A percentile compares a stretch with the other conserved stretches of the same genome.
Evolutionary conservation across 2,888 invertebrate genomes (phyloP).

Genomic region (Chrysopilus asiliformis): DNA sequence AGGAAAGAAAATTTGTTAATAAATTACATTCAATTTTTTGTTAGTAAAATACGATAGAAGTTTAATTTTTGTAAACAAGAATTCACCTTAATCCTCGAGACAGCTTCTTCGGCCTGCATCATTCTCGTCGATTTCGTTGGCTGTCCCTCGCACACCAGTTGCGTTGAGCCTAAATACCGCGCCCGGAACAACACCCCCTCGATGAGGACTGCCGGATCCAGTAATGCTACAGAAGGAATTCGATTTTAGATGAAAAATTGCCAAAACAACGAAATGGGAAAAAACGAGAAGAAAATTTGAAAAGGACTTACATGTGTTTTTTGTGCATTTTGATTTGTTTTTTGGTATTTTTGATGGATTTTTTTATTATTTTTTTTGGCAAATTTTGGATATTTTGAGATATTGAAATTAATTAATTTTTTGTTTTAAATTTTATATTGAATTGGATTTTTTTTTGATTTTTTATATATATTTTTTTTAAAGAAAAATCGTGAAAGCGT

Average conservation of each 20-base stretch:
- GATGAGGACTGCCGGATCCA: conserved; percentile 88
- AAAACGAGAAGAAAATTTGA: conserved; percentile 9
- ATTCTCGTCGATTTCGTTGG: conserved; percentile 97
- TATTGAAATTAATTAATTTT: not conserved
- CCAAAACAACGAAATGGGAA: conserved; percentile 1
- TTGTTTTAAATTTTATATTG: not conserved
- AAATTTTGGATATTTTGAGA: not conserved
- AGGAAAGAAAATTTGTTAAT: not conserved
- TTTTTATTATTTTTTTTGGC: conserved; percentile 1
- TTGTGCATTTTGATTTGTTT: conserved; percentile 12
- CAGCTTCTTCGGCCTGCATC: conserved; percentile 99
- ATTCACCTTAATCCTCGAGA: conserved; percentile 94
- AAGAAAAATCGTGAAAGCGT: conserved; percentile 14
- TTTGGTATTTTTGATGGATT: conserved; percentile 9
- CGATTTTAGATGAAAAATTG: too few relatives aligned
- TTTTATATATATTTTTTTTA: conserved; percentile 4
- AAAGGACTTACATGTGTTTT: conserved; percentile 12
- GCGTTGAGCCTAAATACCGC: conserved; percentile 94
- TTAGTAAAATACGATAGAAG: not conserved
- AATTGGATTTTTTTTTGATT: conserved; percentile 4
- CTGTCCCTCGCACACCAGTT: conserved; percentile 95
- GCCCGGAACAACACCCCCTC: conserved; percentile 98
- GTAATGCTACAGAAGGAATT: conserved; percentile 15
- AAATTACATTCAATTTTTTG: not conserved
- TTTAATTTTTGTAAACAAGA: too few relatives aligned